A percentile compares a stretch with the other conserved stretches of the same genome.
phyloP scores from a whole-genome alignment of 2,113 vertebrate species.

The Neodon shergylaensis region DNA sequence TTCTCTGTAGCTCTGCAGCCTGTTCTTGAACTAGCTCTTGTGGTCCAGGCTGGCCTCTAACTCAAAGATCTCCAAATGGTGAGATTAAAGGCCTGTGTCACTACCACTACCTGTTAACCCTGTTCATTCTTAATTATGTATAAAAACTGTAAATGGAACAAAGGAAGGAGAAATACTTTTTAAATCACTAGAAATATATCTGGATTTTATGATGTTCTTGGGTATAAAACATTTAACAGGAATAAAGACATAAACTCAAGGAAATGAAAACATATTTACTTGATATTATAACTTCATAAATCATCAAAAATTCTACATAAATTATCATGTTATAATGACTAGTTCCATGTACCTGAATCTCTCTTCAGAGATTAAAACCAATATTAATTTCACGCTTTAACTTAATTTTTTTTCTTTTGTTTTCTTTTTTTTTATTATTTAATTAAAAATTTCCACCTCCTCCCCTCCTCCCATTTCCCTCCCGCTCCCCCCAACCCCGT shows the following conservation, averaged over 20 bases:
- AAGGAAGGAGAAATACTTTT: background rate
- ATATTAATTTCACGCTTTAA: background rate
- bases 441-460: no score
- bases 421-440: no score
- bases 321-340: background rate
- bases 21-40: no score
- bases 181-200: background rate
- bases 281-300: no score
- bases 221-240: background rate
- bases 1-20: no score
- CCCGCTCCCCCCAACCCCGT: no score
- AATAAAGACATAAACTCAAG: background rate
- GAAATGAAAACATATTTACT: background rate
- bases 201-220: background rate
- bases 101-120: no score
- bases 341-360: background rate
- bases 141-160: background rate
- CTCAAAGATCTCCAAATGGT: no score
- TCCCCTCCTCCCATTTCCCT: no score
- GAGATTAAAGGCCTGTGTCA: no score
- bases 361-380: background rate
- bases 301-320: background rate
- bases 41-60: no score
- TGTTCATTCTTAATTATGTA: background rate
- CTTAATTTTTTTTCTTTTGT: background rate